These are phyloP conservation scores for Basileuterus tristriatus DNA, from an alignment of 2,797 vertebrate species.

Conservation along the genomic window DNA sequence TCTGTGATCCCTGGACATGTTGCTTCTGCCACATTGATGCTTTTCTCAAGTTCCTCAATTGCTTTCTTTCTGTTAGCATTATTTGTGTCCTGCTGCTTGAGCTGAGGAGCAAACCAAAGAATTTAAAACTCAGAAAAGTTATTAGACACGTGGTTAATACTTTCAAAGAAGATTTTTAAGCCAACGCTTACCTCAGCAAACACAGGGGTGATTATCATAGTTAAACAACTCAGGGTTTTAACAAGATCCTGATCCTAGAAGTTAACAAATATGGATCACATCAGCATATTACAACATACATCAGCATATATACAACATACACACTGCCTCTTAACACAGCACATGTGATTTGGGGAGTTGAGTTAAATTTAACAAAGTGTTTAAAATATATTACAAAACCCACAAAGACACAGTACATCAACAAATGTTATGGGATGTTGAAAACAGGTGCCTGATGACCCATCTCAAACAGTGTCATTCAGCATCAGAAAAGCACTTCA, in stretches of 20 bases:
- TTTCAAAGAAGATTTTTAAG: background rate
- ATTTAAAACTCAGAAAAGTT: background rate
- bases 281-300: background rate
- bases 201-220: constrained; percentile 87
- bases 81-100: constrained; percentile 90
- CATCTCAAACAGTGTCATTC: background rate
- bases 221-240: constrained; percentile 85
- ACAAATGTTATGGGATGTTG: fast-evolving
- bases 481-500: background rate
- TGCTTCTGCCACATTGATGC: constrained; percentile 87
- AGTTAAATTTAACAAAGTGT: background rate
- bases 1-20: constrained; percentile 91
- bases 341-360: background rate
- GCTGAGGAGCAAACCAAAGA: constrained; percentile 67
- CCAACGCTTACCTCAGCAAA: constrained; percentile 84
- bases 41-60: constrained; percentile 90
- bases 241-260: constrained; percentile 85
- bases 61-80: constrained; percentile 84
- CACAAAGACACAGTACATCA: background rate
- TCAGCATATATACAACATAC: background rate
- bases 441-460: background rate
- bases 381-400: background rate
- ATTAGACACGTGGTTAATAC: background rate
- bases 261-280: background rate
- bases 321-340: background rate